Conservation (phyloP, 2,113 vertebrate genomes). For the Melanotaenia duboulayi region DNA sequence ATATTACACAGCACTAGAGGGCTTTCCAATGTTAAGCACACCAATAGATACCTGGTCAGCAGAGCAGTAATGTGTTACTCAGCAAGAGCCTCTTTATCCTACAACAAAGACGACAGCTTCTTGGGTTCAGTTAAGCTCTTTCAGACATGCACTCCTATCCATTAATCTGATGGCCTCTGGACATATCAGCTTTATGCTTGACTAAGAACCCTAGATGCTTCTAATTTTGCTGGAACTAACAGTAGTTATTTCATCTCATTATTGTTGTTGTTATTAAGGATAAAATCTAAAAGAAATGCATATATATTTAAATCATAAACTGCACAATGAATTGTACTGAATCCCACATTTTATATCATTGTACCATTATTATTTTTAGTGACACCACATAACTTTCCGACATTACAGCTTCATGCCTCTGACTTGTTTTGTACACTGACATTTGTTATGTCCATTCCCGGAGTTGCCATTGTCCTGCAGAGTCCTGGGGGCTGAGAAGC, state of each 20-base stretch:
- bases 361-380: neutral
- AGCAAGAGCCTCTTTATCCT: slow-evolving; percentile 24
- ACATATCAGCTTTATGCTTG: too few species aligned
- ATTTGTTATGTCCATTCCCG: too few species aligned
- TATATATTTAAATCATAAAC: neutral
- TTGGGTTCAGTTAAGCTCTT: neutral
- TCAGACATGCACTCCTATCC: neutral
- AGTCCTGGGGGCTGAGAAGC: too few species aligned
- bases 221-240: neutral
- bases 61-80: slow-evolving; percentile 32
- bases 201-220: neutral
- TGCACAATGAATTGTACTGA: neutral
- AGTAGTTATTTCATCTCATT: too few species aligned
- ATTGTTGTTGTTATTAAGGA: too few species aligned
- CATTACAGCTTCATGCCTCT: too few species aligned
- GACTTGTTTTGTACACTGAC: too few species aligned
- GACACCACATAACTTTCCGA: too few species aligned
- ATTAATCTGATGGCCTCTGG: neutral
- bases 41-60: slow-evolving; percentile 31
- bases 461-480: too few species aligned
- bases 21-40: slow-evolving; percentile 26
- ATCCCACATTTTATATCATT: neutral
- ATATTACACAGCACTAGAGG: slow-evolving; percentile 30
- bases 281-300: neutral
- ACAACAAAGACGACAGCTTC: slow-evolving; percentile 1